Percentiles rank a stretch among this genome's conserved stretches.
Evolutionary conservation across 2,113 vertebrate genomes (phyloP).

Genomic region (Phalacrocorax pelagicus): DNA sequence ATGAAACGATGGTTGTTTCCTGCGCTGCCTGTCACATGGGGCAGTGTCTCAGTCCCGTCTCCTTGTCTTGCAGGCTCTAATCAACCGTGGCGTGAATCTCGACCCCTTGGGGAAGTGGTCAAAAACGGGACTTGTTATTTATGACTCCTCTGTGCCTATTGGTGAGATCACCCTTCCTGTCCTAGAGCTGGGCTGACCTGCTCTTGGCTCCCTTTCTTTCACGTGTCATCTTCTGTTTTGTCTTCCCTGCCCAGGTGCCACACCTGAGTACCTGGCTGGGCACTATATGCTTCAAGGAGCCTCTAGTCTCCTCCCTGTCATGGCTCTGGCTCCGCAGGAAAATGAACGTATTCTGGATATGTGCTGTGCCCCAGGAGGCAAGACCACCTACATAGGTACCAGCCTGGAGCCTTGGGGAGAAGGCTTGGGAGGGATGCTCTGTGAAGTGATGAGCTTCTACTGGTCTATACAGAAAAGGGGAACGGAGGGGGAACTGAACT

Average conservation of each 20-base stretch:
- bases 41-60: background rate
- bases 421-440: background rate
- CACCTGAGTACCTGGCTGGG: conserved; percentile 94
- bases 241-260: conserved; percentile 81
- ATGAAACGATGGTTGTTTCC: background rate
- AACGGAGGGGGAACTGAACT: background rate
- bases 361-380: conserved; percentile 95
- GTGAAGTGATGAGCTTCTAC: background rate
- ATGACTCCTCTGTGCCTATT: conserved; percentile 93
- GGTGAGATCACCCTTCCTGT: conserved; percentile 72
- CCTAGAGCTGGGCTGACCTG: accelerated
- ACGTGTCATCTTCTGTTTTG: background rate
- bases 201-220: background rate
- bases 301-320: conserved; percentile 94
- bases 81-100: conserved; percentile 95
- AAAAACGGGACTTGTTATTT: conserved; percentile 93
- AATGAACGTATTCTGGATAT: conserved; percentile 93
- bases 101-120: conserved; percentile 97
- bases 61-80: conserved; percentile 82
- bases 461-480: background rate
- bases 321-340: conserved; percentile 95
- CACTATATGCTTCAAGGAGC: conserved; percentile 98
- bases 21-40: accelerated
- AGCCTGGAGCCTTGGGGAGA: background rate
- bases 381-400: conserved; percentile 95